Evolutionary conservation across 2,888 invertebrate species (phyloP).

Genomic region (Cordylochernes scorpioides): DNA sequence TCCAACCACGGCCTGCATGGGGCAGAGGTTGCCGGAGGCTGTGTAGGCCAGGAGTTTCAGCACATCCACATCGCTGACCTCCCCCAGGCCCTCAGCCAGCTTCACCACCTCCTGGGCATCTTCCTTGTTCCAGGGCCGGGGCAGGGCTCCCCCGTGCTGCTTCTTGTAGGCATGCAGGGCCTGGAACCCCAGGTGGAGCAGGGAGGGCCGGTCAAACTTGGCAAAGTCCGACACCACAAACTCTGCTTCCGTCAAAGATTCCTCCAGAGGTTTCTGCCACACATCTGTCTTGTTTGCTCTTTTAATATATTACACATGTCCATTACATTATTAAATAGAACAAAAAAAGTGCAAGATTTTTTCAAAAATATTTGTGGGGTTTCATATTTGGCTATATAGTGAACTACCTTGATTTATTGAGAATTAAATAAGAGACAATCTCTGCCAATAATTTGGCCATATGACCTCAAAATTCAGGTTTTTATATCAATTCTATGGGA

Average conservation of each 20-base stretch:
- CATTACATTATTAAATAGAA: too few species aligned
- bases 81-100: constrained; percentile 19
- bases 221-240: constrained; percentile 59
- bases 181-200: constrained; percentile 60
- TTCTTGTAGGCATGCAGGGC: constrained; percentile 43
- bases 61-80: constrained; percentile 37
- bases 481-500: too few species aligned
- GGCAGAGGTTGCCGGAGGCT: constrained; percentile 47
- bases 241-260: constrained; percentile 51
- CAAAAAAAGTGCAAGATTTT: too few species aligned
- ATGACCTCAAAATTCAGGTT: too few species aligned
- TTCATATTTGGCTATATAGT: too few species aligned
- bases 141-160: constrained; percentile 29
- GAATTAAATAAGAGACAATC: too few species aligned
- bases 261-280: constrained; percentile 36
- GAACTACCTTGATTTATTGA: too few species aligned
- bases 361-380: too few species aligned
- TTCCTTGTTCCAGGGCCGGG: constrained; percentile 43
- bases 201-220: constrained; percentile 68
- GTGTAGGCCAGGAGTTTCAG: constrained; percentile 50
- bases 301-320: too few species aligned
- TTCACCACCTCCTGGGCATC: constrained; percentile 22
- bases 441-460: too few species aligned
- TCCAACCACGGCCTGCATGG: constrained; percentile 77
- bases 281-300: too few species aligned